Base-by-base conservation (phyloP, 2,797 vertebrate species). In the Rhinella marina region DNA sequence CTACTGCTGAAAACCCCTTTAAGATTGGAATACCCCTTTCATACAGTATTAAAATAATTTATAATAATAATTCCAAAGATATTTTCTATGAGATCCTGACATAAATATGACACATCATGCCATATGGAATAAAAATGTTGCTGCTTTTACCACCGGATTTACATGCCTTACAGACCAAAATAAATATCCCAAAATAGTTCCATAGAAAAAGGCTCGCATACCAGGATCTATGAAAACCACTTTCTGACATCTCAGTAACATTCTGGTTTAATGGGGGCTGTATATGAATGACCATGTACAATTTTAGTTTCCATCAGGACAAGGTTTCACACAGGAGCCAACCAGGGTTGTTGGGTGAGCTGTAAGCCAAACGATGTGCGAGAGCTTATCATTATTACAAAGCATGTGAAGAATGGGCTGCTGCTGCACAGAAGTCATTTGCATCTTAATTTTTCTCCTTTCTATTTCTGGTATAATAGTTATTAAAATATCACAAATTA, bases 371-470 rank as follows among this genome's bases (percentile, higher is more conserved):
- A 32, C 29, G 27, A 23, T 61, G 29, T 61, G 29, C 29, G 25
- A 23, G 32, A 64, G n/a, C 41, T 25, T 82, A 66, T n/a, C 62
- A 50, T n/a, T 23, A 82, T 52, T 66, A 48, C 48, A 64, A 61
- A 14, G 79, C 61, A 32, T 82, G 41, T 48, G 23, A 41, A 50
- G 62, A 41, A 64, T 82, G 61, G 61, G 3, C 25, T 14, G 59
- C 32, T 48, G 5, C 21, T 64, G 56, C 56, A 81, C 52, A 64
- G 21, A 64, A 64, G 29, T n/a, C 32, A 81, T 66, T 66, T 64
- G 61, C 80, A 81, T 81, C 32, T 81, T 81, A 64, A 81, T 81
- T 59, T 41, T 50, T 59, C 59, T 48, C 17, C 48, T 61, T 81
- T 66, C 61, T 64, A 50, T 81, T 64, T 81, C 80, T 50, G 23